Evolutionary conservation across 2,888 invertebrate species (phyloP).

Genomic region (Therioaphis trifolii): DNA sequence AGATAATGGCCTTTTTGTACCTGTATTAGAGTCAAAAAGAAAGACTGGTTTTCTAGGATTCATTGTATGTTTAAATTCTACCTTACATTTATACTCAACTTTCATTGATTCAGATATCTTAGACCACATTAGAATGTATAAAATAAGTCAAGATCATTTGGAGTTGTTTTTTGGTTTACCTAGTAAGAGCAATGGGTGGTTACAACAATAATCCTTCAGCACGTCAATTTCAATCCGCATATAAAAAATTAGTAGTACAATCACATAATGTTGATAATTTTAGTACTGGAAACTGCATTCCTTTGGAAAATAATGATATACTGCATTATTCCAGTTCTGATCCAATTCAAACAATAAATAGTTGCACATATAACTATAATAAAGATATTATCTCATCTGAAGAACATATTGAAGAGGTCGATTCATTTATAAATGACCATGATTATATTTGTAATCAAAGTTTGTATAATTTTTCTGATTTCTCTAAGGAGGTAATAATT

Average conservation of each 20-base stretch:
- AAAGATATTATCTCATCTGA: no score
- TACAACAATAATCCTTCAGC: background rate
- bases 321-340: background rate
- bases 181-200: background rate
- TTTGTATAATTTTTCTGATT: background rate
- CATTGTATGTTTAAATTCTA: slow-evolving; percentile 1
- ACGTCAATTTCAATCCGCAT: no score
- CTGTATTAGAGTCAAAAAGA: no score
- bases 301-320: background rate
- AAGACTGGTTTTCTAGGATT: no score
- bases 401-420: background rate
- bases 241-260: no score
- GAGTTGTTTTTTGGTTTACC: background rate
- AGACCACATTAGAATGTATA: background rate
- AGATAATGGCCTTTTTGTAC: no score
- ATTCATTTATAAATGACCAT: background rate
- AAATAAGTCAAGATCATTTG: no score
- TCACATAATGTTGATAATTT: no score
- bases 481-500: background rate
- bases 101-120: background rate
- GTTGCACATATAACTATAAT: no score
- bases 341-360: background rate
- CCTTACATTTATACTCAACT: background rate
- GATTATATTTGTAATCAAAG: slow-evolving; percentile 3
- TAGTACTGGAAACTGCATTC: no score